These are phyloP conservation scores for Laspeyria flexula DNA, from an alignment of 2,888 invertebrate genomes.

Conservation along the genomic window DNA sequence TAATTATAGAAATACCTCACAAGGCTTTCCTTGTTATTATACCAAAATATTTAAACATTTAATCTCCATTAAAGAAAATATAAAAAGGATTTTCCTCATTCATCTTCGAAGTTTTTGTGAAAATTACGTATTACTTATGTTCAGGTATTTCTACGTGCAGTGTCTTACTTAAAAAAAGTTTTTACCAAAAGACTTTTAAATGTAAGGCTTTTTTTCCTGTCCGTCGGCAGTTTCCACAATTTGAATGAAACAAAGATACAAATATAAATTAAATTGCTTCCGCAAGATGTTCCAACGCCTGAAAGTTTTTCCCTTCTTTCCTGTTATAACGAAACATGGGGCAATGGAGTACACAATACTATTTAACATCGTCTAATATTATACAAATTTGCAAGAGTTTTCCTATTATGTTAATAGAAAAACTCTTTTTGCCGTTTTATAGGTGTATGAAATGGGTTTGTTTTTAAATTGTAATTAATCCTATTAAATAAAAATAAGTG, in stretches of 20 bases:
- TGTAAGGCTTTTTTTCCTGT: conserved; percentile 19
- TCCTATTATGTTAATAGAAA: neutral
- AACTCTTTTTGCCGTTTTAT: neutral
- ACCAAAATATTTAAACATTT: no score
- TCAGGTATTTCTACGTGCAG: neutral
- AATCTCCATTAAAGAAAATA: no score
- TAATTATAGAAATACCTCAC: no score
- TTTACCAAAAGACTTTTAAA: conserved; percentile 4
- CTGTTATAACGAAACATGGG: conserved; percentile 20
- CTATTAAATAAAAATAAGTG: no score
- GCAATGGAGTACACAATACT: conserved; percentile 20
- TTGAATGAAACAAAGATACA: conserved; percentile 40
- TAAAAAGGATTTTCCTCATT: neutral
- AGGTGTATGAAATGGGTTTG: neutral
- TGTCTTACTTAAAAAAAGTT: conserved; percentile 3
- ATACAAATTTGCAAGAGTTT: neutral
- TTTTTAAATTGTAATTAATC: neutral
- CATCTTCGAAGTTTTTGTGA: no score
- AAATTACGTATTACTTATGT: no score
- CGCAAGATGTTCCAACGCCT: conserved; percentile 28
- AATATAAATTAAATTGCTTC: conserved; percentile 49
- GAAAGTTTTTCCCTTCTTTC: conserved; percentile 27
- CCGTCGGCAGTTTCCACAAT: conserved; percentile 34
- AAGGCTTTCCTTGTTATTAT: no score
- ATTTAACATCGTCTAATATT: conserved; percentile 10